Conservation (phyloP, 2,113 vertebrate genomes). For the Eptesicus fuscus region DNA sequence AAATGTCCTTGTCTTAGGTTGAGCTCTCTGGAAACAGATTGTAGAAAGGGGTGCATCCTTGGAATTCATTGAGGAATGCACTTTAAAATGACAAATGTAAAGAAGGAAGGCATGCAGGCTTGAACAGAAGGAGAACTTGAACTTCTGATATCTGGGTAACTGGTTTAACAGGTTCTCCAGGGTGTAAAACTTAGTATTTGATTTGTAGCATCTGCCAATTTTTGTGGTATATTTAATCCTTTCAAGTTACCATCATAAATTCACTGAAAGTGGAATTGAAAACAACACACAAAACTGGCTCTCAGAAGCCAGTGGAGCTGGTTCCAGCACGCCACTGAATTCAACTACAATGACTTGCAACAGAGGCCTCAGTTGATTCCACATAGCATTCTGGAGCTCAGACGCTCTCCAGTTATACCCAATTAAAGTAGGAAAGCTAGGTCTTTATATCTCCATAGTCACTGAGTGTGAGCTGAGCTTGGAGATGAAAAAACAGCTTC, state of each 20-base stretch:
- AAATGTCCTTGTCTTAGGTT: neutral
- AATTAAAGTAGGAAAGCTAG: neutral
- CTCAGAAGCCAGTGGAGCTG: neutral
- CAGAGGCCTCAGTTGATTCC: accelerated
- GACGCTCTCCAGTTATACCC: neutral
- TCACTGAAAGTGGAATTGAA: neutral
- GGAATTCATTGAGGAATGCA: neutral
- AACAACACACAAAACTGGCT: neutral
- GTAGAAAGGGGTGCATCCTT: neutral
- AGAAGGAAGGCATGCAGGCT: neutral
- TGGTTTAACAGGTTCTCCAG: neutral
- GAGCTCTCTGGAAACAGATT: neutral
- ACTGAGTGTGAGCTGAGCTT: neutral
- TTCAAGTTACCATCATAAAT: neutral
- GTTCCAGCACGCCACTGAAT: neutral
- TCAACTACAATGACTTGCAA: neutral
- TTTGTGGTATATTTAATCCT: neutral
- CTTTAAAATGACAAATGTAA: neutral
- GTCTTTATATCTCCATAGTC: neutral
- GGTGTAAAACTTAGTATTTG: neutral
- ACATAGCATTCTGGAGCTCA: neutral
- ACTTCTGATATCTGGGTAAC: neutral
- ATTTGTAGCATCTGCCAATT: neutral
- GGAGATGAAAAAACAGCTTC: neutral
- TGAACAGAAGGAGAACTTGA: neutral